A percentile compares a stretch with the other conserved stretches of the same genome.
Evolutionary conservation across 1,140 invertebrate species (phyloP).

Genomic region (Chrysomallon squamiferum): DNA sequence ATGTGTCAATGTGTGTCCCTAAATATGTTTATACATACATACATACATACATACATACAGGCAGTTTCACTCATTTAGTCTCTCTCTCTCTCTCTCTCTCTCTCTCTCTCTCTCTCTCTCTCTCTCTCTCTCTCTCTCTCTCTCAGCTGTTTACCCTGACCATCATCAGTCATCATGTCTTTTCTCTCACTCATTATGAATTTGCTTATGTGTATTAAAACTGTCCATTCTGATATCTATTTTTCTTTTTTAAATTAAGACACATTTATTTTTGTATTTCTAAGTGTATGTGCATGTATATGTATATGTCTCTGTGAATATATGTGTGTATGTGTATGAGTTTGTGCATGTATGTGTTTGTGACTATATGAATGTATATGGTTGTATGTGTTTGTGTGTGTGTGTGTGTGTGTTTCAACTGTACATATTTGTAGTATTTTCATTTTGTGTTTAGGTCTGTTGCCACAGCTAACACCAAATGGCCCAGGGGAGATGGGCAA

Average conservation of each 20-base stretch:
- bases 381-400: no score
- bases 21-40: no score
- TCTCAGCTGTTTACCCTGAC: background rate
- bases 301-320: no score
- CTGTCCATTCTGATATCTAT: background rate
- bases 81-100: constrained; percentile 2
- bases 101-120: constrained; percentile 12
- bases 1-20: no score
- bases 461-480: constrained; percentile 32
- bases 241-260: background rate
- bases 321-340: no score
- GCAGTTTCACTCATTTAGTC: background rate
- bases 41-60: no score
- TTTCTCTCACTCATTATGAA: no score
- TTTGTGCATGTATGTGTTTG: no score
- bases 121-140: background rate
- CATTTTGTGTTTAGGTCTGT: constrained; percentile 16
- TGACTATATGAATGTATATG: no score
- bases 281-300: no score
- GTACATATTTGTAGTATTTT: background rate
- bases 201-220: background rate
- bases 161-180: background rate
- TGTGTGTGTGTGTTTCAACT: no score
- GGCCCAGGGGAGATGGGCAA: constrained; percentile 84
- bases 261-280: background rate